Conservation (phyloP, 2,113 vertebrate species). For the Rhinolophus ferrumequinum region DNA sequence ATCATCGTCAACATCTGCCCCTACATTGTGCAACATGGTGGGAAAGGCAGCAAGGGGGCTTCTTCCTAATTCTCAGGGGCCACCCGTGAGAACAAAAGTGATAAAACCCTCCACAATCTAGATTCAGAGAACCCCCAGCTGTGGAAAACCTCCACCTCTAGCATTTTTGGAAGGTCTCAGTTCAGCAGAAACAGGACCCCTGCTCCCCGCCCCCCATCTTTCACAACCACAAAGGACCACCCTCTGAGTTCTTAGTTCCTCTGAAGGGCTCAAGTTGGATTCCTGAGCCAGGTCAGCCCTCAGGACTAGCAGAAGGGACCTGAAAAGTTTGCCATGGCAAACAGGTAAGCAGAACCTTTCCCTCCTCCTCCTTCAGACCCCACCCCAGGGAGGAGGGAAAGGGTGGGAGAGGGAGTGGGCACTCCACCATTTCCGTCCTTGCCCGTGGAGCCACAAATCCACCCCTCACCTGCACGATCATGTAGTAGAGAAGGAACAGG, state of each 20-base stretch:
- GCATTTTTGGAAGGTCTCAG: not conserved
- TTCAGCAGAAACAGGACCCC: not conserved
- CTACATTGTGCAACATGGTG: not conserved
- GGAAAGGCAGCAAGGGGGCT: not conserved
- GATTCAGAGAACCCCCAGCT: not conserved
- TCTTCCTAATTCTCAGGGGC: not conserved
- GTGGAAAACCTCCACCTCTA: not conserved
- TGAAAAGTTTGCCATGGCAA: not conserved
- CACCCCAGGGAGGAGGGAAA: not conserved
- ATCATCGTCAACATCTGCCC: not conserved
- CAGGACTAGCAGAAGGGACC: not conserved
- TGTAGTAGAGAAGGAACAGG: slow-evolving; percentile 95
- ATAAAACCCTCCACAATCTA: not conserved
- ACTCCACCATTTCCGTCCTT: not conserved
- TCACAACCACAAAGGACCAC: not conserved
- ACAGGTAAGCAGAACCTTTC: not conserved
- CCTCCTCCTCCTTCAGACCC: not conserved
- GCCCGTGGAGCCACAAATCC: not conserved
- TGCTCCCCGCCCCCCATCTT: not conserved
- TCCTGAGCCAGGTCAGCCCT: not conserved
- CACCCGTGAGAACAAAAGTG: not conserved
- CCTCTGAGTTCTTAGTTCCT: not conserved
- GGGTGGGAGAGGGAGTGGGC: not conserved
- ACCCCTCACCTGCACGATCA: slow-evolving; percentile 92
- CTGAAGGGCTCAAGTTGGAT: too few species aligned